Base-by-base conservation (phyloP, 1,140 invertebrate species). In the Melanaphis sacchari region DNA sequence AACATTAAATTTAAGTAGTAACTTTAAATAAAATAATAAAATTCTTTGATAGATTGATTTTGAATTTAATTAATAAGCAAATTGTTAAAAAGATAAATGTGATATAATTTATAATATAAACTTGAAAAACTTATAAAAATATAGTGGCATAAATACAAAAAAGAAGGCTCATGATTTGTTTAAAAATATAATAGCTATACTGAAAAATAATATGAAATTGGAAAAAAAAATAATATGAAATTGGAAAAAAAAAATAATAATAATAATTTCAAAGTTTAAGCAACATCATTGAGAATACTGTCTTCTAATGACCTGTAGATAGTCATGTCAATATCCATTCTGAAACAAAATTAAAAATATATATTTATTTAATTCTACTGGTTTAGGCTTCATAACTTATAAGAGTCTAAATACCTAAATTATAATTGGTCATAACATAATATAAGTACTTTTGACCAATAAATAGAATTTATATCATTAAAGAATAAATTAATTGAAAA, bases 271-370 rank as follows among this genome's bases (percentile, higher is more conserved):
- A 85, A 85, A 9, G n/a, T 43, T 18, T 85, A 85, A 43, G 24
- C 11, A 38, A 24, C 24, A 66, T 66, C 21, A 36, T 46, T 91
- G 36, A 93, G 93, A 91, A 94, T 96, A 94, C 96, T 96, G 59
- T 96, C 96, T 94, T 96, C 96, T 89, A 96, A 94, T 26, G 95
- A 95, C 36, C 95, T 95, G 94, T 95, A 96, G 2, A 95, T 94
- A 88, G 95, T 95, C 90, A 96, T 94, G 89, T 96, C 94, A 88
- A 96, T 95, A 90, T 94, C 95, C 94, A 96, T 95, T 94, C 96
- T 96, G 94, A 81, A 95, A 95, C 92, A 90, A 49, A 94, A 94
- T n/a, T 66, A 66, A 21, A n/a, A 66, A 36, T 54, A 54, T 26
- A 54, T 26, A 76, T 36, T n/a, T n/a, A 76, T 36, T n/a, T 18